Evolutionary conservation across 2,888 invertebrate genomes (phyloP), one percentile per base, ranked within the genome.

Genomic region (Morpho deidamia): DNA sequence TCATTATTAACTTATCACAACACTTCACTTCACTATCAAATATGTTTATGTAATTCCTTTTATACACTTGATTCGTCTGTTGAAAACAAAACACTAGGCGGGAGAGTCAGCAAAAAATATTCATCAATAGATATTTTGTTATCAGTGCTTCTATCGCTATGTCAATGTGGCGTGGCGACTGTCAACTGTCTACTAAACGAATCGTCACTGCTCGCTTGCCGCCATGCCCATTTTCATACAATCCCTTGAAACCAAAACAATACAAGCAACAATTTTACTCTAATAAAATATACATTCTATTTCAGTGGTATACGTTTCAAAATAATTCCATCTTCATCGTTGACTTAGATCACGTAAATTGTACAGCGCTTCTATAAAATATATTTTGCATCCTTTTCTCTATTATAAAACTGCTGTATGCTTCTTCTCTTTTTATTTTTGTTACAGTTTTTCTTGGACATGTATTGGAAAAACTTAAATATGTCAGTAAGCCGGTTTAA

Each of bases 151-250:
- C 79, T 86, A 86, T 88, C 83, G 85, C 82, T 86, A 86, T 88
- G 87, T 86, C 88, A 88, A 81, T 86, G 83, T 86, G 84, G 88
- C 84, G 87, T 86, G 87, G 86, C 81, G 88, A 86, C 86, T 88
- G 89, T 89, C 89, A 89, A 88, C 78, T 88, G 87, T 88, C 85
- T 88, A 88, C 89, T 89, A 89, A 88, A 84, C 83, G 86, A 85
- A 83, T 86, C 84, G 85, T 85, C 88, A 84, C 81, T 82, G 83
- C 77, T 78, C 74, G 77, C 78, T 78, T 76, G 79, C 81, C 81
- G 88, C 88, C 88, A 86, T 87, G 88, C 89, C 89, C 87, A 86
- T 87, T 84, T 84, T 77, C 66, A 75, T 69, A 69, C 64, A 68
- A 67, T 40, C 51, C 3, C 44, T 37, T 14, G 23, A 10, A 44